Evolutionary conservation across 2,888 invertebrate genomes (phyloP).

Genomic region (Therioaphis trifolii): DNA sequence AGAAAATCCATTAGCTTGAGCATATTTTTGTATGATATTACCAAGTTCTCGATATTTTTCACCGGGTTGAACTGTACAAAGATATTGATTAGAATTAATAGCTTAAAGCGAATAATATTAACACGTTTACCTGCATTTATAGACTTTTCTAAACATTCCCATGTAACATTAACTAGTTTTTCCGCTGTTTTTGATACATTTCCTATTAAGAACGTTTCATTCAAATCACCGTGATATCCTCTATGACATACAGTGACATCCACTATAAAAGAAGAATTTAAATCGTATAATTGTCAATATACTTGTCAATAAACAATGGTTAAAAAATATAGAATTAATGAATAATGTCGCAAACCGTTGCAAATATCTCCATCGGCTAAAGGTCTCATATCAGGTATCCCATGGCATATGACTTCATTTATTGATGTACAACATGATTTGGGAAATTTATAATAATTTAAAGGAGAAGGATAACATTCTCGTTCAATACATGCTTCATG

Average conservation of each 20-base stretch:
- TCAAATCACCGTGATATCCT: constrained; percentile 98
- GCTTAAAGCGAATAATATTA: not conserved
- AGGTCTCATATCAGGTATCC: constrained; percentile 93
- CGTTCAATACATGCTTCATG: constrained; percentile 89
- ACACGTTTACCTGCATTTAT: constrained; percentile 76
- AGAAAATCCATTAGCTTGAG: constrained; percentile 91
- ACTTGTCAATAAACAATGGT: no score
- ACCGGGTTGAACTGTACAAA: constrained; percentile 78
- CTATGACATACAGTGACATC: constrained; percentile 97
- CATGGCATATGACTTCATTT: constrained; percentile 92
- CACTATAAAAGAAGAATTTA: constrained; percentile 72
- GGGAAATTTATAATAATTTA: constrained; percentile 98
- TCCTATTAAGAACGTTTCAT: constrained; percentile 97
- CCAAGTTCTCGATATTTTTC: constrained; percentile 97
- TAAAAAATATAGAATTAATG: not conserved
- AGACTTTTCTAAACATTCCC: constrained; percentile 92
- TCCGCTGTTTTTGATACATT: constrained; percentile 86
- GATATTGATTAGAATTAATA: not conserved
- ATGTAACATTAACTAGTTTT: constrained; percentile 89
- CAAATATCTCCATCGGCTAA: constrained; percentile 94
- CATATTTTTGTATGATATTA: constrained; percentile 97
- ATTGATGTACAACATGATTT: constrained; percentile 98
- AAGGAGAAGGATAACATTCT: constrained; percentile 97
- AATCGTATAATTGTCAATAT: no score
- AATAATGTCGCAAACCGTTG: constrained; percentile 74